These are phyloP conservation scores for Ochlodes sylvanus DNA, from an alignment of 2,888 invertebrate genomes.

Conservation along the genomic window DNA sequence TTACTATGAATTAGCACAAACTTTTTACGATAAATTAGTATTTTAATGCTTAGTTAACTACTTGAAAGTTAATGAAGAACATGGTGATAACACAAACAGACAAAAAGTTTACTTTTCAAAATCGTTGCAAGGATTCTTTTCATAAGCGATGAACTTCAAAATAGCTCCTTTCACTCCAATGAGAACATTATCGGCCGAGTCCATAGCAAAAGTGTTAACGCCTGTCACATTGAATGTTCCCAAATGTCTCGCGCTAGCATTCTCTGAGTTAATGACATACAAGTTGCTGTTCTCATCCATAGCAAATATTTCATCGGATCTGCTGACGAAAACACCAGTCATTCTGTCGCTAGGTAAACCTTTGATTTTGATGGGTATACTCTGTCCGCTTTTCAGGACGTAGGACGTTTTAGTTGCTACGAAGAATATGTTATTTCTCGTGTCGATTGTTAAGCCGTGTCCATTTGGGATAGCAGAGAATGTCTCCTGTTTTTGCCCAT, in stretches of 20 bases:
- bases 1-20: too few species aligned
- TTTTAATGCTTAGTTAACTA: slow-evolving; percentile 3
- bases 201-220: slow-evolving; percentile 75
- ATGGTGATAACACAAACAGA: neutral
- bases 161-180: slow-evolving; percentile 70
- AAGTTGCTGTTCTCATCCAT: slow-evolving; percentile 77
- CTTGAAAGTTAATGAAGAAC: neutral
- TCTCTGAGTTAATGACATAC: slow-evolving; percentile 64
- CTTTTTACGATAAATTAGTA: neutral
- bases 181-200: slow-evolving; percentile 70
- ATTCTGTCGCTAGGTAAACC: slow-evolving; percentile 70
- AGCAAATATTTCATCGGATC: slow-evolving; percentile 69
- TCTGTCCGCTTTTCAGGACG: slow-evolving; percentile 61
- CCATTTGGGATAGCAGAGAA: slow-evolving; percentile 72
- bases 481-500: slow-evolving; percentile 65
- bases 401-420: slow-evolving; percentile 74
- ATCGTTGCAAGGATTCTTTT: slow-evolving; percentile 64
- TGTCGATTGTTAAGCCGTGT: slow-evolving; percentile 72
- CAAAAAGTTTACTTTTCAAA: slow-evolving; percentile 53
- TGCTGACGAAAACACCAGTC: slow-evolving; percentile 71
- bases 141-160: slow-evolving; percentile 65
- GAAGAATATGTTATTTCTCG: slow-evolving; percentile 73
- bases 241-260: slow-evolving; percentile 60
- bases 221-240: slow-evolving; percentile 66
- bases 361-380: slow-evolving; percentile 70